Evolutionary conservation across 2,113 vertebrate species (phyloP), one percentile per base, ranked within the genome.

Genomic region (Argyrosomus japonicus): DNA sequence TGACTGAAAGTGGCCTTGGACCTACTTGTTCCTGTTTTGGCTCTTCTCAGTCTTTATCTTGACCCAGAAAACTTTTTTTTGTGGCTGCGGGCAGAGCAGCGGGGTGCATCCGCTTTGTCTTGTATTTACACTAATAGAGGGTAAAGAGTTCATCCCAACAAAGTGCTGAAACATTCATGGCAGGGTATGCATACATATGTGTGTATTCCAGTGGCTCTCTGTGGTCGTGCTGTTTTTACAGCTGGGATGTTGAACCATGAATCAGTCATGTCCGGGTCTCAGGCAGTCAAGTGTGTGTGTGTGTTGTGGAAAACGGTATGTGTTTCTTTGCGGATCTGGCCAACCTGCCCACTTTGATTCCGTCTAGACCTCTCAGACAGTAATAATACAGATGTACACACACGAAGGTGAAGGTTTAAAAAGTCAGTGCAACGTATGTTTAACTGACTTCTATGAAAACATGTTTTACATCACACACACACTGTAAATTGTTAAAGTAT

Each of bases 181-280:
- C 56, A 62, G 68, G 2, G 54, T 29, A 57, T 73, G 18, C 57
- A 32, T 68, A 62, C 19, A 40, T 69, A 51, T 67, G 65, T 80
- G 64, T 83, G 61, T 82, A 1, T 80, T 82, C 25, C 58, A 60
- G 72, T 87, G 77, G 75, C n/a, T 83, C 51, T 62, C 71, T 86
- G 81, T 81, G 78, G 85, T 75, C 0, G 6, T 69, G 68, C 25
- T 93, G 89, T 92, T 93, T 89, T 87, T 54, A 83, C 91, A 94
- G 92, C 93, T 93, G 92, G 61, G 81, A 77, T 69, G 80, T 88
- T 74, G 57, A 87, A 89, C 70, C 85, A 74, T 79, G 86, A 86
- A 89, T 85, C 83, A 69, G 90, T 87, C 75, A 60, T 73, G 85
- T 90, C 75, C 78, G n/a, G 73, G 57, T 84, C 88, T 76, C 86